phyloP scores from a whole-genome alignment of 2,888 invertebrate genomes.

The Pseudococcus jackbeardsleyi region DNA sequence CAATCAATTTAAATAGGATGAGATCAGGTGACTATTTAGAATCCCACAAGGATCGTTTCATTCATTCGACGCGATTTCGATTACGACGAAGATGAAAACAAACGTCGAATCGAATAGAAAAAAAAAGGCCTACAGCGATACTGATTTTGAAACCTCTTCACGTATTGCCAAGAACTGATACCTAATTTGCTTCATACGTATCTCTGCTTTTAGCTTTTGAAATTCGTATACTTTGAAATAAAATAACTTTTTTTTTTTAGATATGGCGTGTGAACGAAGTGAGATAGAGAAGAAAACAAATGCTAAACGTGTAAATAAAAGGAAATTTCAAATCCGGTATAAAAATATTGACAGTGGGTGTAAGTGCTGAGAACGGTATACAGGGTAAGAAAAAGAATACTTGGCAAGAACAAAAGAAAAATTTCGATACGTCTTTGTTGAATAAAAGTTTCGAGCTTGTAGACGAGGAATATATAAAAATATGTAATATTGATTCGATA shows the following conservation, averaged over 20 bases:
- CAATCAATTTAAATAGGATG: not conserved
- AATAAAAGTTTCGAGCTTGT: not conserved
- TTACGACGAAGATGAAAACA: not conserved
- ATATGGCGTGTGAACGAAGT: not conserved
- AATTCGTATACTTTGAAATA: not conserved
- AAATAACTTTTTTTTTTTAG: not conserved
- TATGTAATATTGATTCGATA: slow-evolving; percentile 2
- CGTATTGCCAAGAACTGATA: not conserved
- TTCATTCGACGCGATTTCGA: not conserved
- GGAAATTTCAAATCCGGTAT: not conserved
- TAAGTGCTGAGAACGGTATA: no score
- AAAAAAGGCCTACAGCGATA: not conserved
- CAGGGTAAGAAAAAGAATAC: not conserved
- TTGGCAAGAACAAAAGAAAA: slow-evolving; percentile 1
- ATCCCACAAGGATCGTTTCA: not conserved
- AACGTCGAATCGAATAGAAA: not conserved
- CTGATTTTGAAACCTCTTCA: not conserved
- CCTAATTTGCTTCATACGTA: not conserved
- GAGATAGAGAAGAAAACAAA: not conserved
- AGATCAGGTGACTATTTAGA: not conserved
- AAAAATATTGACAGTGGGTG: not conserved
- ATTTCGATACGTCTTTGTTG: not conserved
- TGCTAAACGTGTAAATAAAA: not conserved
- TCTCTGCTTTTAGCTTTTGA: not conserved
- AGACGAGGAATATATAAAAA: not conserved